phyloP scores from a whole-genome alignment of 2,113 vertebrate species.

The Zingel zingel region DNA sequence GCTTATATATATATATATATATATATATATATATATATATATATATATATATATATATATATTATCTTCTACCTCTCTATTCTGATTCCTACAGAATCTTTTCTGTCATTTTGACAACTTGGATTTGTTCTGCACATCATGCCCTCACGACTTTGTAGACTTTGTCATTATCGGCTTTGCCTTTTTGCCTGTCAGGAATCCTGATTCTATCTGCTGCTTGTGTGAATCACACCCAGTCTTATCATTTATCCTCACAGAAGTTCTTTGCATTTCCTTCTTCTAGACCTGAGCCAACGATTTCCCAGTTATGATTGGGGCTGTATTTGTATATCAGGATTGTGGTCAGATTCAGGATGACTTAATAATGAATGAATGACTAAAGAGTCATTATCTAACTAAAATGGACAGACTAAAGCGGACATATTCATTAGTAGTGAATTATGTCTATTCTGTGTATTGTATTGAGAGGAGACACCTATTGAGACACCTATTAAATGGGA shows the following conservation, averaged over 20 bases:
- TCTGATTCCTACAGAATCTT: slow-evolving; percentile 28
- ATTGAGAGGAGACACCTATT: too few species aligned
- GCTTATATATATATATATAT: too few species aligned
- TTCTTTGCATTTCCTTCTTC: slow-evolving; percentile 15
- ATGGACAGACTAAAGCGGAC: too few species aligned
- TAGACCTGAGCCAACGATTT: background rate
- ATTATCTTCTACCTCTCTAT: background rate
- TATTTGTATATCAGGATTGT: background rate
- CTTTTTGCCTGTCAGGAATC: slow-evolving; percentile 40
- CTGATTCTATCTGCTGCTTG: slow-evolving; percentile 35
- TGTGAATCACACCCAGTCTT: slow-evolving; percentile 34
- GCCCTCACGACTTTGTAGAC: slow-evolving; percentile 49
- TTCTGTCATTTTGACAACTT: slow-evolving; percentile 60
- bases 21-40: too few species aligned
- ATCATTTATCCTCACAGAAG: slow-evolving; percentile 31
- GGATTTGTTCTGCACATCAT: slow-evolving; percentile 39
- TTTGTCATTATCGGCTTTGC: slow-evolving; percentile 49
- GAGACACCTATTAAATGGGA: too few species aligned
- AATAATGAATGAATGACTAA: background rate
- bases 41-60: background rate
- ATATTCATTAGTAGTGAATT: too few species aligned
- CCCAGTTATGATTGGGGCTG: background rate
- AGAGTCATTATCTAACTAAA: background rate
- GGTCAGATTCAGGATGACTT: background rate
- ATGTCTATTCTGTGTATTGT: too few species aligned